Evolutionary conservation across 2,797 vertebrate genomes (phyloP).

Genomic region (Rhabdophis nuchalis): DNA sequence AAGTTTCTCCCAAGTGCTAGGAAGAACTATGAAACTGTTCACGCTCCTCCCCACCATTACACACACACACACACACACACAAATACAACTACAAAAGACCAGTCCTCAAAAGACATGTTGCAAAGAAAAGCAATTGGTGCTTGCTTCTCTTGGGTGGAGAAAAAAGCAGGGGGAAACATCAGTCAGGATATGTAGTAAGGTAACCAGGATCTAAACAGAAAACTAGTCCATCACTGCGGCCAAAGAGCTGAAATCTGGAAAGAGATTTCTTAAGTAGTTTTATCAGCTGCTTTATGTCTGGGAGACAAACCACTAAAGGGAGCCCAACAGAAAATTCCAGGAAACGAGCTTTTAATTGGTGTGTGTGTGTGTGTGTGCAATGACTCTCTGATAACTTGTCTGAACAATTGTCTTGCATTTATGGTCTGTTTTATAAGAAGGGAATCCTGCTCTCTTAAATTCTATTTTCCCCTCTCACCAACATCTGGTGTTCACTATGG

Average conservation of each 20-base stretch:
- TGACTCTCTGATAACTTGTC: not conserved
- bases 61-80: not conserved
- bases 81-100: not conserved
- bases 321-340: not conserved
- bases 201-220: not conserved
- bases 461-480: not conserved
- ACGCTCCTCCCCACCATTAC: too few species aligned
- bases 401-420: not conserved
- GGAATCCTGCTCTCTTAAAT: not conserved
- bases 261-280: not conserved
- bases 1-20: not conserved
- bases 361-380: not conserved
- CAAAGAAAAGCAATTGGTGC: not conserved
- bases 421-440: not conserved
- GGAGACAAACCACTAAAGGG: not conserved
- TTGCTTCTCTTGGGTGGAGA: not conserved
- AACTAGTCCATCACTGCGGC: not conserved
- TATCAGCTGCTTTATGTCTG: not conserved
- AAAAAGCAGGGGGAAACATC: not conserved
- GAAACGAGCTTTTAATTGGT: not conserved
- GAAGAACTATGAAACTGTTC: not conserved
- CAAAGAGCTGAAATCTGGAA: not conserved
- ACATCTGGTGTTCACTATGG: not conserved
- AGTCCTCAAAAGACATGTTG: not conserved
- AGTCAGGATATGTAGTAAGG: not conserved